A percentile compares a stretch with the other conserved stretches of the same genome.
These are phyloP conservation scores for Acipenser transmontanus DNA, from an alignment of 2,797 vertebrate genomes.

Conservation along the genomic window DNA sequence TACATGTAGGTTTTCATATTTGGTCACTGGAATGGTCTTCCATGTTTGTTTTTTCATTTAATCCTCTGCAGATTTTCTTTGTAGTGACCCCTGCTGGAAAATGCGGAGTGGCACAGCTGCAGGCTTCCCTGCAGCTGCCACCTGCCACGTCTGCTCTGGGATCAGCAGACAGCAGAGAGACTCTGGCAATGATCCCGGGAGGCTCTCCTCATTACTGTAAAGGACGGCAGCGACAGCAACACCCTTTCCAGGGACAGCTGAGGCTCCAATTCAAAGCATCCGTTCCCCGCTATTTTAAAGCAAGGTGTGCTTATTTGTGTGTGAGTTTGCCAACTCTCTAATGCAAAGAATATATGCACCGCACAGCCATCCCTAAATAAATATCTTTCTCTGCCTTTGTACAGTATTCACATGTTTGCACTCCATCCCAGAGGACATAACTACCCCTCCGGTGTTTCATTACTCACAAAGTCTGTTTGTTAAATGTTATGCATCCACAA, in stretches of 20 bases:
- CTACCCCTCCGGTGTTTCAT: too few relatives aligned
- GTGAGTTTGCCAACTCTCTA: constrained; percentile 29
- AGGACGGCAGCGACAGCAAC: constrained; percentile 21
- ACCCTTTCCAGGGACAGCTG: constrained; percentile 50
- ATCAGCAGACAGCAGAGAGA: background rate
- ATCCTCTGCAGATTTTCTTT: background rate
- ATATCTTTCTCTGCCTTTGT: constrained; percentile 18
- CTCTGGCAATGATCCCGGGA: constrained; percentile 14
- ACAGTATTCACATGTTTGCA: too few relatives aligned
- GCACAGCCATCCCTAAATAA: constrained; percentile 10
- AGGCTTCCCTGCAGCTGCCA: constrained; percentile 6
- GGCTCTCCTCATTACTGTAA: constrained; percentile 58
- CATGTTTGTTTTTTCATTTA: too few relatives aligned
- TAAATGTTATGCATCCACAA: too few relatives aligned
- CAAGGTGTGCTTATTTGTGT: constrained; percentile 22
- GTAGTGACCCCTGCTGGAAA: constrained; percentile 1
- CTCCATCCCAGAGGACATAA: too few relatives aligned
- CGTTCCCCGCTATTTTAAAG: constrained; percentile 1
- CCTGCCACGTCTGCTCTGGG: background rate
- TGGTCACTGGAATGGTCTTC: too few relatives aligned
- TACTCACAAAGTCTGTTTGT: too few relatives aligned
- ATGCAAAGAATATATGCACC: constrained; percentile 19
- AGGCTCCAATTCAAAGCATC: constrained; percentile 47
- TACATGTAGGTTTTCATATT: too few relatives aligned
- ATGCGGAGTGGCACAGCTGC: background rate